phyloP scores from a whole-genome alignment of 2,888 invertebrate species.

The Oscheius myriophilus region DNA sequence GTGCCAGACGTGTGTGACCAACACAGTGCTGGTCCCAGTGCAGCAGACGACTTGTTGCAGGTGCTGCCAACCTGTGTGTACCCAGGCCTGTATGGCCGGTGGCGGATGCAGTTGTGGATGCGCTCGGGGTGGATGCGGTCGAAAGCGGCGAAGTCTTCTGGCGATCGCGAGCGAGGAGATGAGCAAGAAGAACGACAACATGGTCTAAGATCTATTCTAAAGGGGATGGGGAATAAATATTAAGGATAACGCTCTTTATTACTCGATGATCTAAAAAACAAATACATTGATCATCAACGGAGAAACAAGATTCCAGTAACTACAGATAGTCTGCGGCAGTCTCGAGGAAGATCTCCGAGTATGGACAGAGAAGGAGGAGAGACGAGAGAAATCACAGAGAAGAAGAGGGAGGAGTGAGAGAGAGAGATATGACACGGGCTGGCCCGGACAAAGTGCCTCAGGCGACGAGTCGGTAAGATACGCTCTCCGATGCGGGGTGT shows the following conservation, averaged over 20 bases:
- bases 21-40: slow-evolving; percentile 51
- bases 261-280: neutral
- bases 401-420: too few relatives aligned
- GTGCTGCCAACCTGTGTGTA: slow-evolving; percentile 61
- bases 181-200: slow-evolving; percentile 15
- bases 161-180: slow-evolving; percentile 54
- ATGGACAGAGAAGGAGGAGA: too few relatives aligned
- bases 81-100: slow-evolving; percentile 57
- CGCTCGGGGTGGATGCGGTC: slow-evolving; percentile 54
- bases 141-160: slow-evolving; percentile 52
- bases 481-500: slow-evolving; percentile 56
- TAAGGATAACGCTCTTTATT: neutral
- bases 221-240: neutral
- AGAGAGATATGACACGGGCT: too few relatives aligned
- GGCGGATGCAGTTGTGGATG: slow-evolving; percentile 61
- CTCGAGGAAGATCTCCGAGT: too few relatives aligned
- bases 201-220: slow-evolving; percentile 18
- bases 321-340: too few relatives aligned
- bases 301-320: too few relatives aligned
- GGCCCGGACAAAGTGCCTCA: neutral
- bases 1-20: slow-evolving; percentile 43
- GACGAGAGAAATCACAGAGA: too few relatives aligned
- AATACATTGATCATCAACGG: too few relatives aligned
- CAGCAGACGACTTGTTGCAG: slow-evolving; percentile 55
- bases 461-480: slow-evolving; percentile 17